Conservation (phyloP, 2,888 invertebrate genomes). For the Rotaria macrura region DNA sequence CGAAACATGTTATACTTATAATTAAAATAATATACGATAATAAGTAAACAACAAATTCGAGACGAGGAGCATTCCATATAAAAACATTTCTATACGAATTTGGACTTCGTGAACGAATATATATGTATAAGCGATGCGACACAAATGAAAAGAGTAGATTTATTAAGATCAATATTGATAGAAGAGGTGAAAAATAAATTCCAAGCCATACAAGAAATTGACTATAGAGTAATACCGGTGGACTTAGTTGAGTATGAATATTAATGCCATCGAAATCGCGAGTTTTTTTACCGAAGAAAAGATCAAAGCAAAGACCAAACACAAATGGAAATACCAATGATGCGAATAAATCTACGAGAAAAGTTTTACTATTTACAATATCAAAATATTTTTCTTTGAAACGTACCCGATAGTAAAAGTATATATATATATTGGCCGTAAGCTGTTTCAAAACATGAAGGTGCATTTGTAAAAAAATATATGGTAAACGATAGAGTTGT, state of each 20-base stretch:
- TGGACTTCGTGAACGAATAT: background rate
- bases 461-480: background rate
- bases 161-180: background rate
- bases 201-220: conserved; percentile 17
- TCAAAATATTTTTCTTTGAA: too few relatives aligned
- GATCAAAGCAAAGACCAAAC: background rate
- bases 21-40: background rate
- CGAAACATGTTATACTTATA: background rate
- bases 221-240: background rate
- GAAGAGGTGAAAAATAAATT: background rate
- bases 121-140: background rate
- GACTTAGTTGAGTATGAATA: conserved; percentile 10
- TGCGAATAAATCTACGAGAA: background rate
- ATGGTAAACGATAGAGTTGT: background rate
- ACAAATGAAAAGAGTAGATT: background rate
- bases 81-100: background rate
- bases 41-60: background rate
- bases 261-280: conserved; percentile 11
- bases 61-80: background rate
- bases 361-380: background rate
- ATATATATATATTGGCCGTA: background rate
- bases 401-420: background rate
- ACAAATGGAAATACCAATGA: background rate
- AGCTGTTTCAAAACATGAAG: background rate
- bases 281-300: background rate